Evolutionary conservation across 2,113 vertebrate genomes (phyloP), one percentile per base, ranked within the genome.

Genomic region (Penelope pileata): DNA sequence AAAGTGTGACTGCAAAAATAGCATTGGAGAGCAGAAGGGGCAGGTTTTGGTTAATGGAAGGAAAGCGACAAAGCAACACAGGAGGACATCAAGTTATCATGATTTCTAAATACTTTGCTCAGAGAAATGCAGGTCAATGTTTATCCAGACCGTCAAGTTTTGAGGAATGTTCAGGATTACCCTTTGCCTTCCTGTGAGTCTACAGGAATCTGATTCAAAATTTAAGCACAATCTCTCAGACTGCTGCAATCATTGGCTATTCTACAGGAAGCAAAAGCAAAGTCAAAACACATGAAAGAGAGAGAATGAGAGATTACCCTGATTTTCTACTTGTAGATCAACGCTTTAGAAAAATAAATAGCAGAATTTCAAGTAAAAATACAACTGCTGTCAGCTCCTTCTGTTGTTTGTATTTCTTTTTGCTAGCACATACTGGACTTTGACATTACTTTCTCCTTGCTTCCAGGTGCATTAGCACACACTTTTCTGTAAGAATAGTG

Each of bases 341-440:
- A 12, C 38, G 83, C 58, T 91, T 93, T 67, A 68, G 70, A 51
- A 91, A 95, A 96, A 91, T 64, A 96, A 96, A 88, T 6, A 18
- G 45, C 60, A 81, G 15, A 62, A 64, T 16, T 87, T 75, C 40
- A 77, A 29, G 38, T 67, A 45, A 88, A 87, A 90, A 80, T 27
- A 59, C 78, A 83, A 56, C 34, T 36, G 40, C 43, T 50, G 86
- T 47, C 58, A 75, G 27, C 51, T 92, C 68, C 26, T 86, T 90
- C 90, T 63, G 27, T 69, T 93, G 38, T 75, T 89, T 82, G 38
- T 22, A 43, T 92, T 94, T 73, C 23, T 83, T 95, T 94, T 77
- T 67, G 36, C 50, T 87, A 86, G 59, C 32, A 47, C 12, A 48
- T 81, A 48, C 16, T 68, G 30, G 23, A 84, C 40, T 36, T n/a